Percentiles rank a stretch among this genome's conserved stretches.
Evolutionary conservation across 2,113 vertebrate species (phyloP).

Genomic region (Syngnathus scovelli): DNA sequence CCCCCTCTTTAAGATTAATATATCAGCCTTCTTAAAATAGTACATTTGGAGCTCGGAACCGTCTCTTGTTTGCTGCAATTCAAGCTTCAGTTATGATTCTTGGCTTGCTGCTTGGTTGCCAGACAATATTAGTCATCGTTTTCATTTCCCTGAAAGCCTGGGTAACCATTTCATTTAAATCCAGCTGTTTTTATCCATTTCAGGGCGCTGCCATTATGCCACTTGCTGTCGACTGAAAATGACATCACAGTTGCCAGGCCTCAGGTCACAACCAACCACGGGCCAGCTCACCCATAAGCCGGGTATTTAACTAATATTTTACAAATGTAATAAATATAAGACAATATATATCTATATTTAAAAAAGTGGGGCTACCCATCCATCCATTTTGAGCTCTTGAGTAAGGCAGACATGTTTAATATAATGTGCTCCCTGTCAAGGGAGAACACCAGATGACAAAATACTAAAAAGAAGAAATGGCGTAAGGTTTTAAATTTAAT

Average conservation of each 20-base stretch:
- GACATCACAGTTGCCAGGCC: no score
- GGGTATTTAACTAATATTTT: no score
- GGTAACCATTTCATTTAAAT: no score
- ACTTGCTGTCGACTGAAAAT: no score
- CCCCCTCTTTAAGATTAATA: constrained; percentile 28
- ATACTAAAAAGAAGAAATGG: constrained; percentile 28
- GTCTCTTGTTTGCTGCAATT: background rate
- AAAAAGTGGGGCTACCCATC: constrained; percentile 14
- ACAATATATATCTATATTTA: constrained; percentile 5
- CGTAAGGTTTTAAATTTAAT: constrained; percentile 22
- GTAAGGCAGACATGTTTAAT: constrained; percentile 20
- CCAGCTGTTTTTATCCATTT: no score
- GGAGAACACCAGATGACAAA: constrained; percentile 15
- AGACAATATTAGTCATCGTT: constrained; percentile 16
- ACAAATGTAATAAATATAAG: no score
- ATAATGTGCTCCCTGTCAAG: background rate
- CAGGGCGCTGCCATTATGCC: no score
- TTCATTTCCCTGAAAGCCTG: constrained; percentile 14
- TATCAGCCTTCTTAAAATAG: constrained; percentile 9
- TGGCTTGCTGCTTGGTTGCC: constrained; percentile 3
- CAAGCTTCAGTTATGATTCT: constrained; percentile 1
- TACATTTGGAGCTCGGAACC: constrained; percentile 5
- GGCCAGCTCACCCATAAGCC: no score
- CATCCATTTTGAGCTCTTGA: constrained; percentile 26
- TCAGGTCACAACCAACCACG: no score